These are phyloP conservation scores for Temnothorax rugatulus DNA, from an alignment of 2,888 invertebrate genomes.

Conservation along the genomic window DNA sequence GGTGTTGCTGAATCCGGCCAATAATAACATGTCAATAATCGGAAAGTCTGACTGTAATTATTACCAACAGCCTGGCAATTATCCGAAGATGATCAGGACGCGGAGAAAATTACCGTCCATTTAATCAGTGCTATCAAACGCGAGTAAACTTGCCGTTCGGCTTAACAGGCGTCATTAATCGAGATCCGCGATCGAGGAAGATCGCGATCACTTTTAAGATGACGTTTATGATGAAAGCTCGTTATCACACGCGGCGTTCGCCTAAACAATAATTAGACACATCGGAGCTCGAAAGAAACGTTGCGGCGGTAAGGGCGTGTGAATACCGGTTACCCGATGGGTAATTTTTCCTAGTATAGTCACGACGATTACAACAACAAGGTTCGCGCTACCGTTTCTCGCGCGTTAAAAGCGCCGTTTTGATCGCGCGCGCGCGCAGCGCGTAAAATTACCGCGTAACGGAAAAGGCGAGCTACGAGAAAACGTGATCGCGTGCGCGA, in stretches of 20 bases:
- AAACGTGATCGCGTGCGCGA: constrained; percentile 65
- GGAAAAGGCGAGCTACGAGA: constrained; percentile 68
- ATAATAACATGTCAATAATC: constrained; percentile 30
- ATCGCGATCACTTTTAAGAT: neutral
- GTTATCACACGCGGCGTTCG: neutral
- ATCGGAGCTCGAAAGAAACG: neutral
- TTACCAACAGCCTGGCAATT: neutral
- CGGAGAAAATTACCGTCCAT: constrained; percentile 18
- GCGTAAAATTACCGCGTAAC: constrained; percentile 69
- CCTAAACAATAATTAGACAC: neutral
- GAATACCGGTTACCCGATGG: constrained; percentile 45
- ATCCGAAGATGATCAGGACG: neutral
- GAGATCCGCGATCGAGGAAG: neutral
- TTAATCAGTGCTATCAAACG: constrained; percentile 8
- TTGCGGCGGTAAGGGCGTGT: constrained; percentile 15
- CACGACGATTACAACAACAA: constrained; percentile 20
- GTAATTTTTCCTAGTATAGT: constrained; percentile 27
- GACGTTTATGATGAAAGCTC: constrained; percentile 3
- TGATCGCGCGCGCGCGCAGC: constrained; percentile 68
- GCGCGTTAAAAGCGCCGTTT: constrained; percentile 76
- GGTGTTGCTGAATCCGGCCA: neutral
- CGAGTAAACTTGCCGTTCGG: neutral
- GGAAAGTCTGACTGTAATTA: constrained; percentile 11
- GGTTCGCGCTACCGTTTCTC: constrained; percentile 41
- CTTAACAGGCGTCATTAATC: constrained; percentile 21